Evolutionary conservation across 2,113 vertebrate species (phyloP).

Genomic region (Damaliscus lunatus): DNA sequence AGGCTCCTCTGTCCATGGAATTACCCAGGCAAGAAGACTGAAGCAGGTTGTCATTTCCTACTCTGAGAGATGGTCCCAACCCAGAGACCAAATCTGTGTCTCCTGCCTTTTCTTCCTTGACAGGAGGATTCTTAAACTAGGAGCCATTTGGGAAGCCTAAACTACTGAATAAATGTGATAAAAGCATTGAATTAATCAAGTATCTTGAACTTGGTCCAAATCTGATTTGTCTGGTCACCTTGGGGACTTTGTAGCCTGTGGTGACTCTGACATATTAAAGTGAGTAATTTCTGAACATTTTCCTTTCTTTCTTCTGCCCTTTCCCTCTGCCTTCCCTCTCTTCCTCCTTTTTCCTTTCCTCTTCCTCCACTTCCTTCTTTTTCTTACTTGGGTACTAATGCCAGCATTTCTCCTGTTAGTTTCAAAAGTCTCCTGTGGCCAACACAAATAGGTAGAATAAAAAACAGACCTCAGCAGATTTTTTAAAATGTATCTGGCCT

Average conservation of each 20-base stretch:
- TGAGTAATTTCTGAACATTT: background rate
- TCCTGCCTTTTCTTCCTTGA: background rate
- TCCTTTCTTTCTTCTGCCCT: background rate
- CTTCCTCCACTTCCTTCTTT: background rate
- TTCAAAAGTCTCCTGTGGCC: background rate
- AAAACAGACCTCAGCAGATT: background rate
- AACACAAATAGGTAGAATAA: background rate
- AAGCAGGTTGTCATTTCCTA: background rate
- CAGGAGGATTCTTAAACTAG: background rate
- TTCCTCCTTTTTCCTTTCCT: background rate
- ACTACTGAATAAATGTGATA: background rate
- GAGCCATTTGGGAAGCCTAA: background rate
- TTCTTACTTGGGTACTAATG: background rate
- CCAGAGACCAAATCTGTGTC: background rate
- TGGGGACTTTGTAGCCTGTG: background rate
- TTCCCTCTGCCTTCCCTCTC: background rate
- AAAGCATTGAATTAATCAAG: background rate
- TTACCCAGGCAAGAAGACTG: background rate
- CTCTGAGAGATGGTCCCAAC: background rate
- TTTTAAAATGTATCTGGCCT: background rate
- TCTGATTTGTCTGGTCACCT: background rate
- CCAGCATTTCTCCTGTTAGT: background rate
- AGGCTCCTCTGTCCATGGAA: background rate
- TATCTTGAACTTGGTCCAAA: background rate
- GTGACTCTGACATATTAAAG: background rate